These are phyloP conservation scores for Ornithoptera alexandrae DNA, from an alignment of 2,888 invertebrate species.

Conservation along the genomic window DNA sequence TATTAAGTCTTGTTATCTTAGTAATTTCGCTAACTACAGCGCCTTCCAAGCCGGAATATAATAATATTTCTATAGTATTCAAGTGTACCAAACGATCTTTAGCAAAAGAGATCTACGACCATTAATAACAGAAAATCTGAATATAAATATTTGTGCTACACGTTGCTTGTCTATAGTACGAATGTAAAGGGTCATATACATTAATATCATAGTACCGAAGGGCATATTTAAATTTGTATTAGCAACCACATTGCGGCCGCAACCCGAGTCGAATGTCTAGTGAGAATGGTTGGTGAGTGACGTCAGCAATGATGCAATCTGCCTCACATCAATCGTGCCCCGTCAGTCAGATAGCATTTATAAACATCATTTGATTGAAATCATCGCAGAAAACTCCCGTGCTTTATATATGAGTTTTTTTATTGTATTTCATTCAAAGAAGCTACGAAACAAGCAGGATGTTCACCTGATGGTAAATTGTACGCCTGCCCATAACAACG, in stretches of 20 bases:
- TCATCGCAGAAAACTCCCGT: slow-evolving; percentile 14
- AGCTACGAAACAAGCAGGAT: no score
- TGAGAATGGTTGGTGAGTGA: slow-evolving; percentile 55
- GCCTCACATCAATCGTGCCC: slow-evolving; percentile 43
- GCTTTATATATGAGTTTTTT: neutral
- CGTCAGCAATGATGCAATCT: slow-evolving; percentile 73
- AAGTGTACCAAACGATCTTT: no score
- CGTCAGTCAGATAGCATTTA: slow-evolving; percentile 31
- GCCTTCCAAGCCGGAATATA: no score
- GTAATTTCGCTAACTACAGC: no score
- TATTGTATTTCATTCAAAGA: no score
- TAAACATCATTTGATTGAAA: slow-evolving; percentile 23
- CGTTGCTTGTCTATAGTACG: slow-evolving; percentile 22
- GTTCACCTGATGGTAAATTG: no score
- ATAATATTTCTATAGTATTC: no score
- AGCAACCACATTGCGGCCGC: slow-evolving; percentile 39
- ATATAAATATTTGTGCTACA: neutral
- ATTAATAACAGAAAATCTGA: no score
- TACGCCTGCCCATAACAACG: no score
- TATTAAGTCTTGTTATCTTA: no score
- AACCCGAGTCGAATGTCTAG: slow-evolving; percentile 51
- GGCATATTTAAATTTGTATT: slow-evolving; percentile 61
- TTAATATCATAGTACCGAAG: slow-evolving; percentile 55
- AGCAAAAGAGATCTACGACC: no score
- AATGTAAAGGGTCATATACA: slow-evolving; percentile 37